Evolutionary conservation across 2,797 vertebrate species (phyloP).

Genomic region (Ctenochaetus hawaiiensis): DNA sequence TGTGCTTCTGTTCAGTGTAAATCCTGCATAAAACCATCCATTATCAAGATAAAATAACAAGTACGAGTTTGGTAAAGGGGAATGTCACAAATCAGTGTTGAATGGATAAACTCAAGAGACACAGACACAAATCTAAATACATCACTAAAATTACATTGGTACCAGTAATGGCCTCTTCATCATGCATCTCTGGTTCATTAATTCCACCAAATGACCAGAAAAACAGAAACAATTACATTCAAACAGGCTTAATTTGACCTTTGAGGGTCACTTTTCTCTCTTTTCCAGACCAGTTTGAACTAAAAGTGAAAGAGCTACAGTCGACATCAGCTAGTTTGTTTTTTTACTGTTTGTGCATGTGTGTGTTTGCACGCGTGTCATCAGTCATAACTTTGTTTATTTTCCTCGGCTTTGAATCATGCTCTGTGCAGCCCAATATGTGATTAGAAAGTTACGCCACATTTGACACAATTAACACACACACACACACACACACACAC

Average conservation of each 20-base stretch:
- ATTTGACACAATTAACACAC: constrained; percentile 48
- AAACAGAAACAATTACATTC: neutral
- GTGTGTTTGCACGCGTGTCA: constrained; percentile 14
- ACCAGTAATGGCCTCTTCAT: neutral
- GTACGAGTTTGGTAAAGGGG: neutral
- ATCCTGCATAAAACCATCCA: neutral
- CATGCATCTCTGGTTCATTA: neutral
- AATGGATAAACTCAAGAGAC: neutral
- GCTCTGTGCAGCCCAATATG: constrained; percentile 23
- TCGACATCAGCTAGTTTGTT: neutral
- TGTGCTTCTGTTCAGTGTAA: no score
- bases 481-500: constrained; percentile 1
- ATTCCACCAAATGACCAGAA: neutral
- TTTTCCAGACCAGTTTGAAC: neutral
- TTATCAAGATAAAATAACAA: neutral
- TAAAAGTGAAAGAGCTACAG: neutral
- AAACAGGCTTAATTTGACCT: neutral
- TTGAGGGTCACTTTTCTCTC: neutral
- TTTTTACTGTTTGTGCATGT: neutral
- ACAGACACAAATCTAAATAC: neutral
- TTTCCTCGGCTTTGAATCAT: constrained; percentile 13
- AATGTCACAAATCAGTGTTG: neutral
- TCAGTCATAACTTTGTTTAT: constrained; percentile 32
- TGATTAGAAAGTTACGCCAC: constrained; percentile 58
- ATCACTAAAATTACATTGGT: no score